phyloP scores from a whole-genome alignment of 2,888 invertebrate genomes.

The Creontiades dilutus region DNA sequence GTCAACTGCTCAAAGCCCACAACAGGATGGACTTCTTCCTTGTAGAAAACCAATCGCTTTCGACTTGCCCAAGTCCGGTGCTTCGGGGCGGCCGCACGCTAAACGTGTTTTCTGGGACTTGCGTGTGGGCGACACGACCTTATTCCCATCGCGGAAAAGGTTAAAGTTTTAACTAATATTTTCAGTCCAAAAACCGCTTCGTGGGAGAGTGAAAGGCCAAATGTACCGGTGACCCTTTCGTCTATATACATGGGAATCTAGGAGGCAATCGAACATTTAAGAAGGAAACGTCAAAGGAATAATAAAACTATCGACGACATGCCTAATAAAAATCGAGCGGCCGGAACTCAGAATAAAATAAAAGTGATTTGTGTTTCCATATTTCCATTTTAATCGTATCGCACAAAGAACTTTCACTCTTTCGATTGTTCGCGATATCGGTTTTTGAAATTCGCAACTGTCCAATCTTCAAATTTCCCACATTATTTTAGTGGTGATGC shows the following conservation, averaged over 20 bases:
- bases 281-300: not conserved
- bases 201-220: constrained; percentile 42
- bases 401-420: not conserved
- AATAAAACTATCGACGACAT: not conserved
- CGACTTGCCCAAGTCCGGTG: not conserved
- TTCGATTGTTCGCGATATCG: not conserved
- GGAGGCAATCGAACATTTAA: not conserved
- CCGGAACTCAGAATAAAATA: not conserved
- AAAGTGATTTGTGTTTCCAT: not conserved
- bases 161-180: constrained; percentile 54
- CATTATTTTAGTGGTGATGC: too few species aligned
- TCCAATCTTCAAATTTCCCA: too few species aligned
- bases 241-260: constrained; percentile 15
- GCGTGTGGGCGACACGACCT: constrained; percentile 65
- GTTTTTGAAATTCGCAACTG: too few species aligned
- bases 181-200: constrained; percentile 5
- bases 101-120: constrained; percentile 56
- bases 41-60: constrained; percentile 24
- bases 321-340: not conserved
- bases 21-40: not conserved
- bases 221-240: constrained; percentile 13
- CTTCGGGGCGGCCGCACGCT: constrained; percentile 41
- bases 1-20: not conserved
- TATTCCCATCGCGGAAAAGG: constrained; percentile 66
- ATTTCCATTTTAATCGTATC: not conserved